phyloP scores from a whole-genome alignment of 2,888 invertebrate species.

The Halictus ligatus region DNA sequence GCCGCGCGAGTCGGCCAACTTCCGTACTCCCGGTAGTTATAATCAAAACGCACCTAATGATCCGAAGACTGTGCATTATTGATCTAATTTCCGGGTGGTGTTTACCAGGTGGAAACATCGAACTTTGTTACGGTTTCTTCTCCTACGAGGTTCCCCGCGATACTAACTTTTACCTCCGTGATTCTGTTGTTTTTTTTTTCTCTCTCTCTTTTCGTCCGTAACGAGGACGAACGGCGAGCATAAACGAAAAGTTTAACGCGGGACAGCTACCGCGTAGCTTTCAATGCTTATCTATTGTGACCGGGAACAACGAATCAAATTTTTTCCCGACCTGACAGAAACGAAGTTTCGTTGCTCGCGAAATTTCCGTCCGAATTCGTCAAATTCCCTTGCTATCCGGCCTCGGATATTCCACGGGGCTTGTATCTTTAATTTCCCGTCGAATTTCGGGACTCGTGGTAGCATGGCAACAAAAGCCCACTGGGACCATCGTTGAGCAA shows the following conservation, averaged over 20 bases:
- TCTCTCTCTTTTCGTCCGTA: background rate
- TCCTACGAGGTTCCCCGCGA: background rate
- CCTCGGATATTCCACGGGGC: background rate
- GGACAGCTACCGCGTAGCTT: background rate
- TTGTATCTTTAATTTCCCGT: background rate
- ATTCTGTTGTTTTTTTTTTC: background rate
- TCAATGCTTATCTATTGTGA: background rate
- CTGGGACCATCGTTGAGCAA: too few relatives aligned
- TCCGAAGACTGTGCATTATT: background rate
- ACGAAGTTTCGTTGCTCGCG: background rate
- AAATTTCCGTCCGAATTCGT: conserved; percentile 18
- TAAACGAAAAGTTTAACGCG: background rate
- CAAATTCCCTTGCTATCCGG: conserved; percentile 11
- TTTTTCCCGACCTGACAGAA: background rate
- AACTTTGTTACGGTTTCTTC: background rate
- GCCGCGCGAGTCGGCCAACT: background rate
- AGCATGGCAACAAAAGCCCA: background rate
- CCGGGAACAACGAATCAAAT: background rate
- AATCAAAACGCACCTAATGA: background rate
- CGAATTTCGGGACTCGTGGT: background rate
- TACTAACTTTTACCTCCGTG: background rate
- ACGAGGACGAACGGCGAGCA: background rate
- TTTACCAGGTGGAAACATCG: background rate
- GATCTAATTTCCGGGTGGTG: background rate
- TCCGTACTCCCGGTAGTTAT: background rate